These are phyloP conservation scores for Alethe castanea DNA, from an alignment of 2,113 vertebrate genomes.

Conservation along the genomic window DNA sequence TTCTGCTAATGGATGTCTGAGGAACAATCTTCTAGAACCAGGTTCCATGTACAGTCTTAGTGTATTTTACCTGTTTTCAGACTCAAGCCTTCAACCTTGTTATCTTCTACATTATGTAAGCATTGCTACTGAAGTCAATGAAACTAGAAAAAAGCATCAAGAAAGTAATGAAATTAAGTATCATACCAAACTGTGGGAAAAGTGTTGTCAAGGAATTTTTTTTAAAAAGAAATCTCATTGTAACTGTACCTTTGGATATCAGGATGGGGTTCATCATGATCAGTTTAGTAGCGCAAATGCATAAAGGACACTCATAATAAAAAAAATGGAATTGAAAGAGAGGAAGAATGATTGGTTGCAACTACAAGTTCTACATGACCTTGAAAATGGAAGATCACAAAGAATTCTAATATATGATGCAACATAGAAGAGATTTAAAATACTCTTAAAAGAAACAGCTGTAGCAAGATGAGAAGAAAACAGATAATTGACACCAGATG, in stretches of 20 bases:
- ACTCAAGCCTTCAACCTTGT: background rate
- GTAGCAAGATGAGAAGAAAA: conserved; percentile 65
- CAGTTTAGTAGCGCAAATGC: background rate
- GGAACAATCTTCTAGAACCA: background rate
- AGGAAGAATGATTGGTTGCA: background rate
- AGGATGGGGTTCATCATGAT: background rate
- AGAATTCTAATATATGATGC: conserved; percentile 3
- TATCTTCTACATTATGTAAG: background rate
- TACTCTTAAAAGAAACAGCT: conserved; percentile 67
- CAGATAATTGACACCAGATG: conserved; percentile 69
- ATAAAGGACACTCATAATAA: background rate
- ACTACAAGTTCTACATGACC: conserved; percentile 5
- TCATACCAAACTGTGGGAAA: background rate
- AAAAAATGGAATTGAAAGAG: background rate
- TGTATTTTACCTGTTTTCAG: background rate
- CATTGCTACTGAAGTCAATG: background rate
- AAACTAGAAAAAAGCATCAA: background rate
- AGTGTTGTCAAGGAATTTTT: background rate
- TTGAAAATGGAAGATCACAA: conserved; percentile 52
- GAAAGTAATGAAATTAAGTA: background rate
- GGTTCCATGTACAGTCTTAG: background rate
- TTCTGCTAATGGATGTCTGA: background rate
- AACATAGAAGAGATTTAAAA: conserved; percentile 60
- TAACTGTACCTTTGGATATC: background rate
- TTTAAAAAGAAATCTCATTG: background rate